Conservation (phyloP, 1,140 invertebrate genomes). For the Orchesella cincta region DNA sequence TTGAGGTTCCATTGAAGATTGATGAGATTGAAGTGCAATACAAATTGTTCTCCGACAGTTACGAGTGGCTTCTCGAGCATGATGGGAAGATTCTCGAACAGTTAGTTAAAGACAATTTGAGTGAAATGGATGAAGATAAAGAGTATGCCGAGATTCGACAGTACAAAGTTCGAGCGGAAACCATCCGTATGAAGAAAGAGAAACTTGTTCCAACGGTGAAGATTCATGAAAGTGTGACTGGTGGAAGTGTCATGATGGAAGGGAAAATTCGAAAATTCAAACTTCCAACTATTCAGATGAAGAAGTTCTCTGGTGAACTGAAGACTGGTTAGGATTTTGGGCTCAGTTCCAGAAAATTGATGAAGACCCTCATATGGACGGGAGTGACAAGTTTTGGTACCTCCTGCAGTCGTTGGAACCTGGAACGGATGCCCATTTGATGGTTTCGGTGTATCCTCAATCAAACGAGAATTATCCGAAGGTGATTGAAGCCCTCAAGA, state of each 20-base stretch:
- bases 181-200: background rate
- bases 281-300: slow-evolving; percentile 20
- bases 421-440: background rate
- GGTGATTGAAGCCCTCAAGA: background rate
- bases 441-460: background rate
- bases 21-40: background rate
- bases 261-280: slow-evolving; percentile 23
- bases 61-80: background rate
- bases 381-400: slow-evolving; percentile 52
- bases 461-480: background rate
- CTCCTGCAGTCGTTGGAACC: slow-evolving; percentile 18
- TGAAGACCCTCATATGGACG: slow-evolving; percentile 48
- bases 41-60: background rate
- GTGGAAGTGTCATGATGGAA: background rate
- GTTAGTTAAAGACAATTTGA: background rate
- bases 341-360: slow-evolving; percentile 53
- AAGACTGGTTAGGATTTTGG: slow-evolving; percentile 51
- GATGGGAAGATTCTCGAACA: background rate
- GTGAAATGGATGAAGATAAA: background rate
- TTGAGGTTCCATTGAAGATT: background rate
- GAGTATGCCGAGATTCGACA: background rate
- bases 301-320: slow-evolving; percentile 53
- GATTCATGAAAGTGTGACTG: background rate
- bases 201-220: background rate
- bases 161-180: background rate